These are phyloP conservation scores for Plebejus anna DNA, from an alignment of 2,888 invertebrate species.

Conservation along the genomic window DNA sequence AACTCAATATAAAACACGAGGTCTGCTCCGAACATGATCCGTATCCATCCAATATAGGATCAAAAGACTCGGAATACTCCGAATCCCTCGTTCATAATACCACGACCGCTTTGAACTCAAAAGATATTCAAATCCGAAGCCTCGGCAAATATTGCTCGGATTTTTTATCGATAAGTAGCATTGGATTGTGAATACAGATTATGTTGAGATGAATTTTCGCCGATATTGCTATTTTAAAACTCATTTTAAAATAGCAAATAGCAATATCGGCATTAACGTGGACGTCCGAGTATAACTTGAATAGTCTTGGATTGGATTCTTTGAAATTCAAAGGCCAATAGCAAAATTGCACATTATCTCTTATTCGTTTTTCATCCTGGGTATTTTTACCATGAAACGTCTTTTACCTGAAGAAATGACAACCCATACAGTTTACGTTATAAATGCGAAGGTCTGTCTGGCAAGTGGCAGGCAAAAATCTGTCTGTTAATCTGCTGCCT, in stretches of 20 bases:
- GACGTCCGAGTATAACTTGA: not conserved
- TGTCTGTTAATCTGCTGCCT: too few species aligned
- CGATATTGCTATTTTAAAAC: not conserved
- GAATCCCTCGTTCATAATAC: slow-evolving; percentile 2
- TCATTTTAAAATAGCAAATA: not conserved
- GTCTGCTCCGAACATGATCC: not conserved
- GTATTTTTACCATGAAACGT: too few species aligned
- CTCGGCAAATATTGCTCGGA: slow-evolving; percentile 16
- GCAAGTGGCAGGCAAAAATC: too few species aligned
- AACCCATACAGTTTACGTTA: too few species aligned
- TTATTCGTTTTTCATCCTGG: too few species aligned
- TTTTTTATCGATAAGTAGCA: not conserved
- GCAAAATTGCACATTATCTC: too few species aligned
- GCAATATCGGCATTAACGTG: not conserved
- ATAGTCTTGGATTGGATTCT: not conserved
- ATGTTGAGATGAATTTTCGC: not conserved
- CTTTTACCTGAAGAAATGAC: too few species aligned
- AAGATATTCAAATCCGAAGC: slow-evolving; percentile 28
- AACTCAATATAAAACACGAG: slow-evolving; percentile 12
- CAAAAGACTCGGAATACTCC: slow-evolving; percentile 10
- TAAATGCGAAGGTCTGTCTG: too few species aligned
- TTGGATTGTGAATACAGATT: not conserved
- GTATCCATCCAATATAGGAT: slow-evolving; percentile 19
- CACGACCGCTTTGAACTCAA: slow-evolving; percentile 28
- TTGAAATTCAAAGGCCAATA: not conserved